phyloP scores from a whole-genome alignment of 2,113 vertebrate species.

The Acanthisitta chloris region DNA sequence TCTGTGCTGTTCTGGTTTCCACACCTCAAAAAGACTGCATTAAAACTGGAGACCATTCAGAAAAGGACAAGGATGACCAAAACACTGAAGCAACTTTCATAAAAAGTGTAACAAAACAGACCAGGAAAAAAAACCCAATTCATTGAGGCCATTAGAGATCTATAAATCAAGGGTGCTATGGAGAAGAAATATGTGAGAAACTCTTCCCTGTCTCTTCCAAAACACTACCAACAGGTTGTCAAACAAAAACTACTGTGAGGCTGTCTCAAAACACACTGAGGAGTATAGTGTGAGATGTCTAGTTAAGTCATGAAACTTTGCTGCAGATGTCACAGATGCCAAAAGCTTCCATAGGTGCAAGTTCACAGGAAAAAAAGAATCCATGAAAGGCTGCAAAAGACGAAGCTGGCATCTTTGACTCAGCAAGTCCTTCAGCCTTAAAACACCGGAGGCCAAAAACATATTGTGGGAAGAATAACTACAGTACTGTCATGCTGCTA shows the following conservation, averaged over 20 bases:
- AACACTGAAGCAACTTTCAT: not conserved
- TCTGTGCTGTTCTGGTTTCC: not conserved
- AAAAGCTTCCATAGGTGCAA: not conserved
- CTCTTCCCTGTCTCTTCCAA: not conserved
- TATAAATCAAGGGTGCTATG: not conserved
- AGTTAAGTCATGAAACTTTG: not conserved
- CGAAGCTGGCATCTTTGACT: not conserved
- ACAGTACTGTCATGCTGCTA: not conserved
- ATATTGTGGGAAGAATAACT: not conserved
- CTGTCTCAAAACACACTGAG: not conserved
- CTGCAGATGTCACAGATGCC: not conserved
- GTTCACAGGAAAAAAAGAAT: not conserved
- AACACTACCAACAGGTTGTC: not conserved
- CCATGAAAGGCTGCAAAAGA: not conserved
- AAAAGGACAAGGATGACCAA: not conserved
- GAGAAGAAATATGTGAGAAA: not conserved
- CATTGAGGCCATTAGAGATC: not conserved
- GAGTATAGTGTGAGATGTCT: not conserved
- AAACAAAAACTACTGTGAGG: not conserved
- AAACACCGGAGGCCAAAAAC: not conserved
- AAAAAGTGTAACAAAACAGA: not conserved
- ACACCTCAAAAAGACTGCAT: not conserved
- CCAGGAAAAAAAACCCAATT: not conserved
- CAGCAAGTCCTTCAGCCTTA: not conserved
- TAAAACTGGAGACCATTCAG: not conserved